Evolutionary conservation across 2,888 invertebrate species (phyloP).

Genomic region (Hermodice carunculata): DNA sequence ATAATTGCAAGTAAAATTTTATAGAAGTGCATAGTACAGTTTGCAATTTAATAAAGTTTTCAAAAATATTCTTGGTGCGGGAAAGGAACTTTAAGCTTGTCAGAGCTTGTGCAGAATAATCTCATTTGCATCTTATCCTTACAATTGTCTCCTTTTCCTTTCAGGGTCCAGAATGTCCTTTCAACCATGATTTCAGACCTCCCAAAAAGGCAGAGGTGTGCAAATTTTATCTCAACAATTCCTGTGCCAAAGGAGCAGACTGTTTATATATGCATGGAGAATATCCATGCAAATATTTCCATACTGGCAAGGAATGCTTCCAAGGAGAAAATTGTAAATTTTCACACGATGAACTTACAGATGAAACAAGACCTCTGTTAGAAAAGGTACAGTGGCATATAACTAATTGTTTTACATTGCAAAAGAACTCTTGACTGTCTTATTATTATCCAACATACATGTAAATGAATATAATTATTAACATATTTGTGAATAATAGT

Average conservation of each 20-base stretch:
- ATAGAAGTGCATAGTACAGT: neutral
- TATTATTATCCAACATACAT: no score
- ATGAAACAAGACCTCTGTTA: constrained; percentile 77
- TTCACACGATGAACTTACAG: constrained; percentile 90
- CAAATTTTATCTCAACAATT: constrained; percentile 96
- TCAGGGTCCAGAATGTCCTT: constrained; percentile 85
- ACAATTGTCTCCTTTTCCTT: constrained; percentile 40
- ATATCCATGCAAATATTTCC: constrained; percentile 97
- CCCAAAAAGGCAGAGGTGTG: constrained; percentile 93
- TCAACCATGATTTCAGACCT: constrained; percentile 85
- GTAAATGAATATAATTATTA: no score
- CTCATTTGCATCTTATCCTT: neutral
- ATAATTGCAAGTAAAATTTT: neutral
- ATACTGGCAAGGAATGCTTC: constrained; percentile 84
- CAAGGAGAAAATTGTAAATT: constrained; percentile 89
- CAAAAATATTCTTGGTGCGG: neutral
- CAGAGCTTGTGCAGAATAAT: neutral
- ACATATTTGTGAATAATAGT: no score
- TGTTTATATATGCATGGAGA: constrained; percentile 95
- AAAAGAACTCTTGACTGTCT: no score
- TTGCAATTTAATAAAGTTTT: constrained; percentile 4
- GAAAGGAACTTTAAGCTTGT: neutral
- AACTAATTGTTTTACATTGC: neutral
- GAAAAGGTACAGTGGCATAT: constrained; percentile 72
- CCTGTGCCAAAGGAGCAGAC: constrained; percentile 94